A percentile compares a stretch with the other conserved stretches of the same genome.
phyloP scores from a whole-genome alignment of 2,888 invertebrate species.

The Camptogramma bilineatum region DNA sequence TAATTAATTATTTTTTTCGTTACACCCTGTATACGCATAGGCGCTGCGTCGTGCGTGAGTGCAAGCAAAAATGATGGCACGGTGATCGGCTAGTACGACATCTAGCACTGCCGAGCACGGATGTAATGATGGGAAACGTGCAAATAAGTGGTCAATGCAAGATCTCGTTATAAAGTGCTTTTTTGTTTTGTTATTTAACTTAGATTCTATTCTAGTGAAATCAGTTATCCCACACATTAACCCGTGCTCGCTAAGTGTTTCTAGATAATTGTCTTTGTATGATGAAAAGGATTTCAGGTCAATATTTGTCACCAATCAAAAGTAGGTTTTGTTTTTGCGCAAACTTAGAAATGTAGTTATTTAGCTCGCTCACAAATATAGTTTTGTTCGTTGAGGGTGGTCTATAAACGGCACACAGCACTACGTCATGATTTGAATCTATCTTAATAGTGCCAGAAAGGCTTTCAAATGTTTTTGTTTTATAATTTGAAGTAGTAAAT shows the following conservation, averaged over 20 bases:
- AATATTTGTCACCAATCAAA: conserved; percentile 23
- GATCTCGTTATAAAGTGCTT: conserved; percentile 32
- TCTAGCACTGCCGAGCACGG: conserved; percentile 40
- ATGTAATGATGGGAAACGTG: conserved; percentile 39
- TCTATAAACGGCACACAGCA: no score
- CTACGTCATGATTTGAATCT: no score
- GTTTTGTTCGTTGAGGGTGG: no score
- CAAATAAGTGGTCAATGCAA: conserved; percentile 45
- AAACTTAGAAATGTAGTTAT: conserved; percentile 8
- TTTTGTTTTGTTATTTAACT: conserved; percentile 11
- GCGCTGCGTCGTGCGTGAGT: not conserved
- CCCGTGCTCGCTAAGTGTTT: conserved; percentile 28
- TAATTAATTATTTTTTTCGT: conserved; percentile 5
- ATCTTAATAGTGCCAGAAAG: no score
- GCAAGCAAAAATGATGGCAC: conserved; percentile 12
- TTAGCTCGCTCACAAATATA: no score
- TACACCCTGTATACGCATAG: conserved; percentile 10
- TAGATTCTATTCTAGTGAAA: conserved; percentile 37
- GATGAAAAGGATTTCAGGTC: conserved; percentile 19
- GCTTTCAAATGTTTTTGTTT: no score
- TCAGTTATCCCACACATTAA: conserved; percentile 36
- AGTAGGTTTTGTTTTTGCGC: conserved; percentile 16
- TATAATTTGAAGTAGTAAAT: no score
- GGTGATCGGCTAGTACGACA: conserved; percentile 41
- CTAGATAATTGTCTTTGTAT: conserved; percentile 22